Conservation (phyloP, 2,113 vertebrate genomes). For the Riparia riparia region DNA sequence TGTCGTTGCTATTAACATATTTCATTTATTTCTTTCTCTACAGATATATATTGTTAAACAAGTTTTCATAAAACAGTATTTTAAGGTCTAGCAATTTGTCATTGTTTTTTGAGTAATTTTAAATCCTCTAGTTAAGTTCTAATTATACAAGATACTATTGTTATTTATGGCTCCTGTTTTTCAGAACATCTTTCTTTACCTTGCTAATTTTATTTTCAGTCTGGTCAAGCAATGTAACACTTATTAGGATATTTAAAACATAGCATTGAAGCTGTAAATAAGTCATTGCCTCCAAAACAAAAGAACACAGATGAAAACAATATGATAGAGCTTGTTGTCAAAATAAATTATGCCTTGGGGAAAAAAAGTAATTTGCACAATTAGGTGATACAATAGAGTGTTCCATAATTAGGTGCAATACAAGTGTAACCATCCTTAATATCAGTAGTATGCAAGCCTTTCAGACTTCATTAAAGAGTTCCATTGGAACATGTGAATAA, state of each 20-base stretch:
- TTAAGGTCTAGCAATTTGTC: not conserved
- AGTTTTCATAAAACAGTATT: not conserved
- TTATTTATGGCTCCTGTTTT: not conserved
- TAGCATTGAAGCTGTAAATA: not conserved
- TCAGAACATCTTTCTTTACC: not conserved
- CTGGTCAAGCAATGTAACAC: constrained; percentile 4
- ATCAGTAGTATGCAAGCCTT: constrained; percentile 69
- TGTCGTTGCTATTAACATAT: not conserved
- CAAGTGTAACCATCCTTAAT: constrained; percentile 72
- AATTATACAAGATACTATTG: not conserved
- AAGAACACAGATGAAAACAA: constrained; percentile 15
- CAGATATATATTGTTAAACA: not conserved
- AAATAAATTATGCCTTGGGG: constrained; percentile 32
- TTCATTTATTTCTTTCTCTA: not conserved
- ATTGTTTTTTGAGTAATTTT: not conserved
- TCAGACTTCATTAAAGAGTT: constrained; percentile 78
- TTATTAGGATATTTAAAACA: not conserved
- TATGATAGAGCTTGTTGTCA: constrained; percentile 41
- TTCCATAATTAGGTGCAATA: constrained; percentile 70
- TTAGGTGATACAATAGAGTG: constrained; percentile 65
- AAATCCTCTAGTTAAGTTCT: not conserved
- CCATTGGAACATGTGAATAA: constrained; percentile 86
- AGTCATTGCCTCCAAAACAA: not conserved
- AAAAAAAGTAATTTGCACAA: constrained; percentile 50
- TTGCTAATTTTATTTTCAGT: constrained; percentile 60